Conservation (phyloP, 2,113 vertebrate genomes). For the Panthera uncia region DNA sequence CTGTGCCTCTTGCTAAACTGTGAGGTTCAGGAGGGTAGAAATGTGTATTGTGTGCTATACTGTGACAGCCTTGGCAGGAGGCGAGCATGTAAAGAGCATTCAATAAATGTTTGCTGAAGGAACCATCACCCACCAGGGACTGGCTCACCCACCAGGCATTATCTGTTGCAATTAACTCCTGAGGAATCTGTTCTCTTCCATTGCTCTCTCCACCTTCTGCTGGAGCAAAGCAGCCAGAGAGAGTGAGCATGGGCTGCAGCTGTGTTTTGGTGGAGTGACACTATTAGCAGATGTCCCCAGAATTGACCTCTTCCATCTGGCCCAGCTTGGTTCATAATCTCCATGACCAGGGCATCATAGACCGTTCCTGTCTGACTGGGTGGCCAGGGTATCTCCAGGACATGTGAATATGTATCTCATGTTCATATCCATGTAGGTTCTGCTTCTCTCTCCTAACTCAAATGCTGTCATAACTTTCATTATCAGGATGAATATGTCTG, state of each 20-base stretch:
- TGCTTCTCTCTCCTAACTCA: neutral
- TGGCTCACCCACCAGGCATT: no score
- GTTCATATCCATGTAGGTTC: neutral
- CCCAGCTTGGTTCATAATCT: neutral
- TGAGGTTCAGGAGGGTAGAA: neutral
- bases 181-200: neutral
- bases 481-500: neutral
- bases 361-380: no score
- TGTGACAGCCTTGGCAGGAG: neutral
- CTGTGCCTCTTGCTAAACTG: neutral
- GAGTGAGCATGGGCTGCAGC: neutral
- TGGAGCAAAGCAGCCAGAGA: neutral
- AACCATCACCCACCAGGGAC: neutral
- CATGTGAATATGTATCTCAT: neutral
- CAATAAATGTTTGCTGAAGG: neutral
- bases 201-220: neutral
- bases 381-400: neutral
- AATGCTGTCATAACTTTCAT: neutral
- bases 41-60: neutral
- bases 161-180: neutral
- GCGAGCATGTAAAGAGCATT: rapidly evolving
- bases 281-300: neutral
- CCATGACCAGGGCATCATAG: rapidly evolving
- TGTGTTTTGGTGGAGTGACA: neutral
- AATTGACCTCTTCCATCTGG: neutral